Conservation (phyloP, 1,140 invertebrate species). For the Atta cephalotes region DNA sequence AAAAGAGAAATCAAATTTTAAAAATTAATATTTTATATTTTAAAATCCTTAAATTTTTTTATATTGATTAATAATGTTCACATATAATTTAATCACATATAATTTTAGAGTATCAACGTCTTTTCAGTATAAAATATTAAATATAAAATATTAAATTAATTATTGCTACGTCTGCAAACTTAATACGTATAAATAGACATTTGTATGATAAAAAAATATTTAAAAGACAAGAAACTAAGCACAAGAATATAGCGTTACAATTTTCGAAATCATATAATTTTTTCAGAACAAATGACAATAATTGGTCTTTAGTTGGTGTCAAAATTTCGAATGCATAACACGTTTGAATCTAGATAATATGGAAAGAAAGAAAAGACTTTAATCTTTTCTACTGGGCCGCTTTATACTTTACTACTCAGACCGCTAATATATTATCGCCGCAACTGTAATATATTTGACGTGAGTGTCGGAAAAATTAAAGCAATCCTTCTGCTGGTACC, state of each 20-base stretch:
- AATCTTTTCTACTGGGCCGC: neutral
- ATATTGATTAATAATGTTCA: neutral
- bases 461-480: conserved; percentile 84
- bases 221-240: neutral
- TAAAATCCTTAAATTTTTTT: neutral
- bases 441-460: conserved; percentile 83
- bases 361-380: conserved; percentile 16
- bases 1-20: neutral
- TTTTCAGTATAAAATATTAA: neutral
- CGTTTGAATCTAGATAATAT: conserved; percentile 18
- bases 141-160: conserved; percentile 7
- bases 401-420: conserved; percentile 57
- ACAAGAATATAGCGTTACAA: neutral
- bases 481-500: conserved; percentile 81
- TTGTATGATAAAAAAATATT: neutral
- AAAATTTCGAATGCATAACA: neutral
- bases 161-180: neutral
- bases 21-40: neutral
- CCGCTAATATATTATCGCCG: conserved; percentile 81
- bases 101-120: neutral
- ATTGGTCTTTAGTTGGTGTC: neutral
- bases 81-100: neutral
- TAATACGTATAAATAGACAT: neutral
- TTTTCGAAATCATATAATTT: conserved; percentile 2
- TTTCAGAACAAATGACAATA: conserved; percentile 10